Conservation (phyloP, 2,888 invertebrate species). For the Melangyna quadrimaculata region DNA sequence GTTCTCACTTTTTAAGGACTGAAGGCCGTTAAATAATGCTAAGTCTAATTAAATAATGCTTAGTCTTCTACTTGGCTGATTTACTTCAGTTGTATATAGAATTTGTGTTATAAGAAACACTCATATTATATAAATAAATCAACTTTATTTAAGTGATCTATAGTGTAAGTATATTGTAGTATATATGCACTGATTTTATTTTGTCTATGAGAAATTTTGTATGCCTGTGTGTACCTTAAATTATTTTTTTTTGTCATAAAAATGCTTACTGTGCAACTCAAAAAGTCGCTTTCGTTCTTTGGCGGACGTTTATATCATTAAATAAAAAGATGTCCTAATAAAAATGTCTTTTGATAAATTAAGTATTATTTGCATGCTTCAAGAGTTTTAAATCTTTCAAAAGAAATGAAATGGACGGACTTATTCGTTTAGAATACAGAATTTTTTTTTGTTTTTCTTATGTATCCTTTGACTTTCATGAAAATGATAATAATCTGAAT, state of each 20-base stretch:
- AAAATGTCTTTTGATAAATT: slow-evolving; percentile 7
- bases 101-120: too few species aligned
- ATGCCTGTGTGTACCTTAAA: neutral
- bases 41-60: too few species aligned
- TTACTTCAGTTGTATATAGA: too few species aligned
- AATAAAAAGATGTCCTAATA: neutral
- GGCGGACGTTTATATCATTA: neutral
- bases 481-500: neutral
- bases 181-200: neutral
- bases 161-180: too few species aligned
- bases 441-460: neutral
- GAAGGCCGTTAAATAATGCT: too few species aligned
- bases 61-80: too few species aligned
- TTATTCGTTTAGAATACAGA: neutral
- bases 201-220: neutral
- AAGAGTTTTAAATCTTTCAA: neutral
- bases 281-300: neutral
- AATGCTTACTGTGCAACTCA: neutral
- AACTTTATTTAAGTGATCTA: neutral
- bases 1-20: too few species aligned
- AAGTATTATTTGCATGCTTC: neutral
- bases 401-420: neutral
- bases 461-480: neutral
- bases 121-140: too few species aligned
- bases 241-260: neutral